phyloP scores from a whole-genome alignment of 2,888 invertebrate genomes.

The Metallyticus violacea region DNA sequence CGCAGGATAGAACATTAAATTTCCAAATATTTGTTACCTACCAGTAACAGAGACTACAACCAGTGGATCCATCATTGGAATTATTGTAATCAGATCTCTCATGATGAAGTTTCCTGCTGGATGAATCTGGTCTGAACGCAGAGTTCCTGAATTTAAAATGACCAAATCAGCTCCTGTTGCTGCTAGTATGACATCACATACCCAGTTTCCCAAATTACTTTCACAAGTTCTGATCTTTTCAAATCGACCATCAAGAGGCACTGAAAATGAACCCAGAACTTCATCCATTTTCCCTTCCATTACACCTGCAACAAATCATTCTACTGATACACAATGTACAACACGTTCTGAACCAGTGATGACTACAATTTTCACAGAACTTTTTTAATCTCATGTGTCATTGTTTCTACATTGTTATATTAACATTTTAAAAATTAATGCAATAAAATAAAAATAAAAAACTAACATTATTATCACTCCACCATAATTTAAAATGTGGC shows the following conservation, averaged over 20 bases:
- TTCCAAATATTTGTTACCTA: constrained; percentile 38
- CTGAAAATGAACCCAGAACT: constrained; percentile 76
- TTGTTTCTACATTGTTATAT: too few species aligned
- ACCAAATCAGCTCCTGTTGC: constrained; percentile 84
- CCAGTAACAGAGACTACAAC: constrained; percentile 73
- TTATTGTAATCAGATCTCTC: constrained; percentile 75
- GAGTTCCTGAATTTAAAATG: constrained; percentile 83
- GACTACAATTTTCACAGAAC: too few species aligned
- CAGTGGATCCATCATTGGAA: constrained; percentile 83
- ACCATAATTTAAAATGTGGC: too few species aligned
- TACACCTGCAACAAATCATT: constrained; percentile 56
- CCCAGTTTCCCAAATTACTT: constrained; percentile 79
- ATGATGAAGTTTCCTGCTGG: constrained; percentile 81
- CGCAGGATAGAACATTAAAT: background rate
- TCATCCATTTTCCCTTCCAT: constrained; percentile 83
- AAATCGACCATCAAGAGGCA: constrained; percentile 86
- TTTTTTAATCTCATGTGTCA: too few species aligned
- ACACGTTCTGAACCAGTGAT: too few species aligned
- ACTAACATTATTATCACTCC: too few species aligned
- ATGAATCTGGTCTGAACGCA: constrained; percentile 73
- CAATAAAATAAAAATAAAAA: too few species aligned
- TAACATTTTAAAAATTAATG: too few species aligned
- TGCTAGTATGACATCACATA: constrained; percentile 77
- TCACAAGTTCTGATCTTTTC: constrained; percentile 74
- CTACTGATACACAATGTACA: too few species aligned